A percentile compares a stretch with the other conserved stretches of the same genome.
Evolutionary conservation across 2,797 vertebrate species (phyloP).

Genomic region (Zenarchopterus dispar): DNA sequence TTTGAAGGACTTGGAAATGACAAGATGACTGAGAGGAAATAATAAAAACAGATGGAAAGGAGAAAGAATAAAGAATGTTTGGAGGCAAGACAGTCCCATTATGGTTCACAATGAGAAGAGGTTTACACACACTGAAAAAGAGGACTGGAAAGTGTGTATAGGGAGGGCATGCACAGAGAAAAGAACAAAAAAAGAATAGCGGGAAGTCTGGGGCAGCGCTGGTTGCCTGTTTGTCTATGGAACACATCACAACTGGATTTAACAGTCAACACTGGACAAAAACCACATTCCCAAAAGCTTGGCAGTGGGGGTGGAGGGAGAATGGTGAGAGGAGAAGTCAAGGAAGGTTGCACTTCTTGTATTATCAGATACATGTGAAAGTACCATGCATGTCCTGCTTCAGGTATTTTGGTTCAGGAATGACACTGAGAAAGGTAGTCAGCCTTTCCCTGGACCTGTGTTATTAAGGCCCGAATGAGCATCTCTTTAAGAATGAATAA

Average conservation of each 20-base stretch:
- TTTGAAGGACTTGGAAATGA: slow-evolving; percentile 31
- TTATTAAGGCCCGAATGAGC: slow-evolving; percentile 68
- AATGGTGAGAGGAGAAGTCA: background rate
- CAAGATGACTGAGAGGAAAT: slow-evolving; percentile 34
- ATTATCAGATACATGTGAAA: slow-evolving; percentile 37
- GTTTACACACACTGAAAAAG: slow-evolving; percentile 35
- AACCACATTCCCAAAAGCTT: slow-evolving; percentile 72
- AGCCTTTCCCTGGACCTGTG: slow-evolving; percentile 46
- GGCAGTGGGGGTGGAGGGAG: slow-evolving; percentile 19
- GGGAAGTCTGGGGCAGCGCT: slow-evolving; percentile 89
- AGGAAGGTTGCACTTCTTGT: background rate
- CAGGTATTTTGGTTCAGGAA: slow-evolving; percentile 12
- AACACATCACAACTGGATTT: slow-evolving; percentile 87
- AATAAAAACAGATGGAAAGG: slow-evolving; percentile 24
- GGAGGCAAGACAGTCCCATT: slow-evolving; percentile 34
- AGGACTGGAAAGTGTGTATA: slow-evolving; percentile 24
- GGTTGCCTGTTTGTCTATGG: slow-evolving; percentile 99
- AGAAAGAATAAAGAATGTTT: slow-evolving; percentile 12
- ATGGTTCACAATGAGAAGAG: slow-evolving; percentile 35
- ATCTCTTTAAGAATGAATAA: slow-evolving; percentile 55
- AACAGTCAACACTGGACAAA: slow-evolving; percentile 83
- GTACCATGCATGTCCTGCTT: slow-evolving; percentile 53
- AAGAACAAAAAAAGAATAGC: slow-evolving; percentile 55
- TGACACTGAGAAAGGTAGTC: slow-evolving; percentile 27
- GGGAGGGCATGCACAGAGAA: slow-evolving; percentile 66